Percentiles rank a stretch among this genome's conserved stretches.
These are phyloP conservation scores for Garrulus glandarius DNA, from an alignment of 2,797 vertebrate genomes.

Conservation along the genomic window DNA sequence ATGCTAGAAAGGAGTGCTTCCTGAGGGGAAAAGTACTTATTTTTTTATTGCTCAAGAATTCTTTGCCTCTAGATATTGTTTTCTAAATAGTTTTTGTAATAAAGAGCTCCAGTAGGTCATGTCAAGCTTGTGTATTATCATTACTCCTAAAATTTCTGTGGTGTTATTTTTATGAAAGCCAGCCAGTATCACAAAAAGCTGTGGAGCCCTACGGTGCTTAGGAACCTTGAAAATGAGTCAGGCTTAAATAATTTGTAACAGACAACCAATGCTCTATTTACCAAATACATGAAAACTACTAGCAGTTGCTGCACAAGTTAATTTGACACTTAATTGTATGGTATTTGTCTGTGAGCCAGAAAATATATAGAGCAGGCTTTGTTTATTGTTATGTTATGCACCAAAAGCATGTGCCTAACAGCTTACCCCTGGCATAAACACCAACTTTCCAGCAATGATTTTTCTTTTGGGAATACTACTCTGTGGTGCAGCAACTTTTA, in stretches of 20 bases:
- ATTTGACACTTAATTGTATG: neutral
- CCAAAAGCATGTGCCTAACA: neutral
- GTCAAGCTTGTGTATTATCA: slow-evolving; percentile 23
- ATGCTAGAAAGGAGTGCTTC: neutral
- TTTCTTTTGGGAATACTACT: neutral
- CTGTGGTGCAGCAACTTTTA: neutral
- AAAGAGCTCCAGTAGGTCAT: neutral
- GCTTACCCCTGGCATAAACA: neutral
- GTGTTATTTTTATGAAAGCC: neutral
- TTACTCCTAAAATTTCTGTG: neutral
- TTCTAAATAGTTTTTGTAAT: neutral
- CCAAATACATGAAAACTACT: slow-evolving; percentile 29
- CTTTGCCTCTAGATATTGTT: neutral
- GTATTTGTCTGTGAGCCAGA: neutral
- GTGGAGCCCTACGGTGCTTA: neutral
- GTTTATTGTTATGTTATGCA: neutral
- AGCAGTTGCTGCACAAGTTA: slow-evolving; percentile 26
- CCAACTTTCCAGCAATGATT: neutral
- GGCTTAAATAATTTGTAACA: slow-evolving; percentile 8
- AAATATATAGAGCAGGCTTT: neutral
- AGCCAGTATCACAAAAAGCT: neutral
- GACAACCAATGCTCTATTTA: neutral
- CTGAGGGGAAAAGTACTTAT: neutral
- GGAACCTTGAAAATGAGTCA: slow-evolving; percentile 34
- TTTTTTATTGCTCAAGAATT: neutral